These are phyloP conservation scores for Baryphthengus martii DNA, from an alignment of 2,113 vertebrate species.

Conservation along the genomic window DNA sequence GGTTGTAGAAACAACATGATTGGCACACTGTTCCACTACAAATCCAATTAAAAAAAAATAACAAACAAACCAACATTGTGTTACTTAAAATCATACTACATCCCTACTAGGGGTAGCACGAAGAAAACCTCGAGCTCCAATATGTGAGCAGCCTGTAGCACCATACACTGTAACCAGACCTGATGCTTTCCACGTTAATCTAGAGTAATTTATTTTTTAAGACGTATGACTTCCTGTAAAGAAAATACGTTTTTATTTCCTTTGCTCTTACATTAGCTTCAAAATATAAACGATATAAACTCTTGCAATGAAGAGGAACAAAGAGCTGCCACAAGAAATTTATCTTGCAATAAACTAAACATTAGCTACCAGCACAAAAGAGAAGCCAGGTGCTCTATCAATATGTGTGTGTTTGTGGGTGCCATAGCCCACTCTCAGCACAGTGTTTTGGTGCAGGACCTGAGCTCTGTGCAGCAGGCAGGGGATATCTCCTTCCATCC, in stretches of 20 bases:
- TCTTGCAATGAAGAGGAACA: background rate
- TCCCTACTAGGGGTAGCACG: no score
- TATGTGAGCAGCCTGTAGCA: fast-evolving
- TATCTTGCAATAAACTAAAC: background rate
- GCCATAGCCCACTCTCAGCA: background rate
- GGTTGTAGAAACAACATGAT: background rate
- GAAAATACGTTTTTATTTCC: background rate
- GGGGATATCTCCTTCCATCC: background rate
- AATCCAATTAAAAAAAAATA: background rate
- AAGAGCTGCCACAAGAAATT: background rate
- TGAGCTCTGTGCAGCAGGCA: background rate
- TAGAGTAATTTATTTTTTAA: background rate
- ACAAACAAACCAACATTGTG: background rate
- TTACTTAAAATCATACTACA: background rate
- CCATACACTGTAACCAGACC: background rate
- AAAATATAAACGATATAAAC: background rate
- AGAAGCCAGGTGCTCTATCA: background rate
- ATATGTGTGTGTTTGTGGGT: background rate
- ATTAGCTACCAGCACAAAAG: background rate
- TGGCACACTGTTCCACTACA: background rate
- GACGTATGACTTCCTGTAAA: fast-evolving
- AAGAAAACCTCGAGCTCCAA: background rate
- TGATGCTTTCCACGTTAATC: background rate
- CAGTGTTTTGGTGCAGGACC: background rate
- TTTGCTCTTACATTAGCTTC: background rate